Conservation (phyloP, 2,113 vertebrate genomes). For the Blennius ocellaris region DNA sequence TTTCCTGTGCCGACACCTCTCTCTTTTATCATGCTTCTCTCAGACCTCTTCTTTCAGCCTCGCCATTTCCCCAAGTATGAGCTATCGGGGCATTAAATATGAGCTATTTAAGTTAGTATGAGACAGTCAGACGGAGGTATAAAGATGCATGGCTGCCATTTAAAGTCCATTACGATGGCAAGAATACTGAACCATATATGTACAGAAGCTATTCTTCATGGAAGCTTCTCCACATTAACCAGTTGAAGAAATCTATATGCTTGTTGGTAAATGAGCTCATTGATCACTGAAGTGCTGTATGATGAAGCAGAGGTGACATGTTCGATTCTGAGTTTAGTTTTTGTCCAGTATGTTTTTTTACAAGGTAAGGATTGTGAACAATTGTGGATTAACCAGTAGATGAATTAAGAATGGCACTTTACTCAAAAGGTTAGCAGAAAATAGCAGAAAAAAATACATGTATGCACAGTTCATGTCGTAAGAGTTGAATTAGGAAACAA, state of each 20-base stretch:
- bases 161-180: slow-evolving; percentile 69
- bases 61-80: slow-evolving; percentile 10
- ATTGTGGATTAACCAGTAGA: too few relatives aligned
- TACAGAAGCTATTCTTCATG: slow-evolving; percentile 28
- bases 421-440: too few relatives aligned
- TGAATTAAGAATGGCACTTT: too few relatives aligned
- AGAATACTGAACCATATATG: slow-evolving; percentile 22
- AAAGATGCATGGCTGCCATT: slow-evolving; percentile 71
- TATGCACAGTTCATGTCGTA: too few relatives aligned
- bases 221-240: slow-evolving; percentile 25
- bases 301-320: slow-evolving; percentile 13
- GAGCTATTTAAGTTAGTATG: slow-evolving; percentile 34
- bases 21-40: slow-evolving; percentile 10
- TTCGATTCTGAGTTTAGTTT: not conserved
- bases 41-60: slow-evolving; percentile 19
- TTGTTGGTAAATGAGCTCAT: slow-evolving; percentile 48
- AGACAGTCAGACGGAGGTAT: slow-evolving; percentile 41
- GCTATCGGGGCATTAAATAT: slow-evolving; percentile 33
- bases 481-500: too few relatives aligned
- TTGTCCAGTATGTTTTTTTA: not conserved
- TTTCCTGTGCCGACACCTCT: slow-evolving; percentile 6
- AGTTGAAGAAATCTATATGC: slow-evolving; percentile 45
- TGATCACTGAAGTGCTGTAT: slow-evolving; percentile 27
- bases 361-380: too few relatives aligned
- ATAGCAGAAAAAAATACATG: too few relatives aligned